These are phyloP conservation scores for Mesochorus sp. DNA, from an alignment of 2,888 invertebrate genomes.

Conservation along the genomic window DNA sequence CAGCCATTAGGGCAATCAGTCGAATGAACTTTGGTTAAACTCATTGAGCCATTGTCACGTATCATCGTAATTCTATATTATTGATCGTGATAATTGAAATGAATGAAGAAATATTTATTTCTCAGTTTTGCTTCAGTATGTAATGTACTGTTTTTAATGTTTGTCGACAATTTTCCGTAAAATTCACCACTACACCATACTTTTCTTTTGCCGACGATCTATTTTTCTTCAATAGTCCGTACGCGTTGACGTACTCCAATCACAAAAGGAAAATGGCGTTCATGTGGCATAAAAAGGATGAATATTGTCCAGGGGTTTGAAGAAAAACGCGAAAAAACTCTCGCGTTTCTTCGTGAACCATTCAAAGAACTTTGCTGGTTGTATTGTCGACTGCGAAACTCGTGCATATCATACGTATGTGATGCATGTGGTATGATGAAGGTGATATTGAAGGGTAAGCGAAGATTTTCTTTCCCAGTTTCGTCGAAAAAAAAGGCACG, in stretches of 20 bases:
- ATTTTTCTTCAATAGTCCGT: neutral
- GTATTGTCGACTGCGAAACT: neutral
- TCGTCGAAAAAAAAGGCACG: conserved; percentile 27
- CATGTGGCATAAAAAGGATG: neutral
- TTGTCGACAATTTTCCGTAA: neutral
- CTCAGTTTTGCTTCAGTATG: neutral
- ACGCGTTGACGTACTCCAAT: neutral
- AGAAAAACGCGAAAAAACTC: conserved; percentile 61
- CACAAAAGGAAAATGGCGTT: neutral
- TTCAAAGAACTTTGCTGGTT: conserved; percentile 59
- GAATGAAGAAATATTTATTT: neutral
- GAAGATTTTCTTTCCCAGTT: conserved; percentile 54
- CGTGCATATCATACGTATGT: neutral
- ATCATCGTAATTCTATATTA: neutral
- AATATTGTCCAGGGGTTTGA: conserved; percentile 17
- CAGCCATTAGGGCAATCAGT: neutral
- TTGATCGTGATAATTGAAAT: neutral
- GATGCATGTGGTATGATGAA: neutral
- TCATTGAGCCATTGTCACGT: neutral
- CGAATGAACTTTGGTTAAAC: neutral
- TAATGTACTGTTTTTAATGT: neutral
- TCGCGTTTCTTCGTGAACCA: conserved; percentile 56
- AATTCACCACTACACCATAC: neutral
- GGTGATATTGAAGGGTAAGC: conserved; percentile 58
- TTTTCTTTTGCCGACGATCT: neutral